Evolutionary conservation across 2,113 vertebrate genomes (phyloP).

Genomic region (Lycaon pictus): DNA sequence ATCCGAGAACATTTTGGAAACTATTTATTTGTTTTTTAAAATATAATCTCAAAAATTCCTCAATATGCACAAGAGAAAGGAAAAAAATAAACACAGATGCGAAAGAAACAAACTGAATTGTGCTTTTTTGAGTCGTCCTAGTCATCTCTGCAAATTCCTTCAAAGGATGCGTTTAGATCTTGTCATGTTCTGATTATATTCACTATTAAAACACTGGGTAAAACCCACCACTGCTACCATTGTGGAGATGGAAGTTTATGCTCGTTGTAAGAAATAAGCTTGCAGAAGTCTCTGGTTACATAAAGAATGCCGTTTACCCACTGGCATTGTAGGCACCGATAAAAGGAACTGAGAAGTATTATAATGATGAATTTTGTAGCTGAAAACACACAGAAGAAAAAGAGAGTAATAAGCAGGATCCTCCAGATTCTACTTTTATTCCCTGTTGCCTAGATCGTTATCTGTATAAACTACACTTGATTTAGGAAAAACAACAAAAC

Average conservation of each 20-base stretch:
- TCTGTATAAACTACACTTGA: background rate
- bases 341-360: conserved; percentile 1
- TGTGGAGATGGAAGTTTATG: conserved; percentile 47
- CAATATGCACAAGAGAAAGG: conserved; percentile 79
- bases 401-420: background rate
- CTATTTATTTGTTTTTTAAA: conserved; percentile 85
- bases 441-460: background rate
- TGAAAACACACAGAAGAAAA: background rate
- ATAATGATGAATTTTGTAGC: background rate
- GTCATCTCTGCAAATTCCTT: conserved; percentile 63
- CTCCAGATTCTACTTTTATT: conserved; percentile 8
- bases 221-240: background rate
- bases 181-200: conserved; percentile 74
- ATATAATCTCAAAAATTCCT: conserved; percentile 83
- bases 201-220: conserved; percentile 57
- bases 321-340: background rate
- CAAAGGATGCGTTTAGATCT: conserved; percentile 67
- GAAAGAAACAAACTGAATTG: conserved; percentile 61
- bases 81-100: conserved; percentile 81
- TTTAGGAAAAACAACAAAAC: background rate
- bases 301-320: conserved; percentile 45
- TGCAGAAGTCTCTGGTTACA: conserved; percentile 57
- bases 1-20: conserved; percentile 78
- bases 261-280: conserved; percentile 25
- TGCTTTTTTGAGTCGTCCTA: conserved; percentile 45